Percentiles rank a stretch among this genome's conserved stretches.
Conservation (phyloP, 2,113 vertebrate genomes). For the Sorex fumeus region DNA sequence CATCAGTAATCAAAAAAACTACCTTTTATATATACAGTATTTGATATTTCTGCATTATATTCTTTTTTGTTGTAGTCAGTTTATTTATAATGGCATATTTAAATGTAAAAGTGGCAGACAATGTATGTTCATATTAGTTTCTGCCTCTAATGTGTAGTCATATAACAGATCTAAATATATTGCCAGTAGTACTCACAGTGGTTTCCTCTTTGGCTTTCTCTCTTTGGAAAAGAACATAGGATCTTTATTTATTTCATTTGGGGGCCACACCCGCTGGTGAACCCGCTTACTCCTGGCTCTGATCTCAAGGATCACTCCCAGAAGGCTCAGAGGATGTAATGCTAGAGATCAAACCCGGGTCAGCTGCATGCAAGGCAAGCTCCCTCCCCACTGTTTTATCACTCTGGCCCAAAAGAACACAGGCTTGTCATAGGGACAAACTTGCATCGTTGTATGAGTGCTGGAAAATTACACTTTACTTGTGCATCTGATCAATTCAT, state of each 20-base stretch:
- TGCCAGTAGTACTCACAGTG: neutral
- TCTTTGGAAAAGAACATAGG: neutral
- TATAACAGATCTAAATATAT: constrained; percentile 28
- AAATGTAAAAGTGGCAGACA: constrained; percentile 62
- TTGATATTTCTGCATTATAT: constrained; percentile 65
- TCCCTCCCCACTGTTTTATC: too few relatives aligned
- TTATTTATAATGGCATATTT: constrained; percentile 66
- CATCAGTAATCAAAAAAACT: constrained; percentile 36
- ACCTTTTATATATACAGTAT: neutral
- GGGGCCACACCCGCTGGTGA: too few relatives aligned
- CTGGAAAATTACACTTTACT: constrained; percentile 9
- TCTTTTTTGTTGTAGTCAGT: constrained; percentile 15
- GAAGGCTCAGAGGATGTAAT: too few relatives aligned
- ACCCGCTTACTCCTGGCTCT: too few relatives aligned
- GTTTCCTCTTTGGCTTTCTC: constrained; percentile 37
- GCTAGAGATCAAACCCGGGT: too few relatives aligned
- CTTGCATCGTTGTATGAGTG: neutral
- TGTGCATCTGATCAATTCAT: constrained; percentile 24
- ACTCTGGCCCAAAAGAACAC: neutral
- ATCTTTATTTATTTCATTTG: neutral
- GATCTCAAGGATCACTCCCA: too few relatives aligned
- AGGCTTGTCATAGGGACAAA: constrained; percentile 2
- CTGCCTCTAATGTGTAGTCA: constrained; percentile 33
- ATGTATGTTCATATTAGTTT: constrained; percentile 54
- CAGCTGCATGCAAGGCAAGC: too few relatives aligned